Evolutionary conservation across 2,888 invertebrate species (phyloP).

Genomic region (Matsumyia berberina): DNA sequence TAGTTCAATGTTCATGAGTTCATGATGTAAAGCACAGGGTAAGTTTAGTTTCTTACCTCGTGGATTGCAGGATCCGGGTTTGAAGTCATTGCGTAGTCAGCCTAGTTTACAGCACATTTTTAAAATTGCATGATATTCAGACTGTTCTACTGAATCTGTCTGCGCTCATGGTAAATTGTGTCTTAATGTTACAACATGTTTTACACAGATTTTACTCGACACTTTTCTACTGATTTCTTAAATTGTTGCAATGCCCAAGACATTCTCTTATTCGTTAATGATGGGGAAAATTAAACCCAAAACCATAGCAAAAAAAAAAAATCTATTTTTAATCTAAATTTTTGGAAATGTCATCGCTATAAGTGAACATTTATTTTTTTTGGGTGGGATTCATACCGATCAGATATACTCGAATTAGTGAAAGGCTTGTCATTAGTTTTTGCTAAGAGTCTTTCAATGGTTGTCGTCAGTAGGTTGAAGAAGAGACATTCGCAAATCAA

Average conservation of each 20-base stretch:
- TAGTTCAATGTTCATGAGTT: no score
- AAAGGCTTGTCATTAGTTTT: conserved; percentile 50
- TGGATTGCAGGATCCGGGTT: no score
- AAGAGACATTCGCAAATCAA: conserved; percentile 14
- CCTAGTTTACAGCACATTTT: no score
- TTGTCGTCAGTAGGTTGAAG: conserved; percentile 9
- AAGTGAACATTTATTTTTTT: conserved; percentile 12
- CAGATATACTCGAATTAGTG: conserved; percentile 48
- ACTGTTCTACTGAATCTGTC: no score
- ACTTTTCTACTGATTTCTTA: neutral
- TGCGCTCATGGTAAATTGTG: no score
- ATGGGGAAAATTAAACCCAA: neutral
- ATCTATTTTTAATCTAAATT: conserved; percentile 35
- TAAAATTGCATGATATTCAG: no score
- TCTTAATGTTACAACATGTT: no score
- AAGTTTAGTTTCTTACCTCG: no score
- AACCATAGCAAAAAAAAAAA: neutral
- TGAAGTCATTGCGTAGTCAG: no score
- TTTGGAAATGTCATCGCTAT: conserved; percentile 53
- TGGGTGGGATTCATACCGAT: conserved; percentile 48
- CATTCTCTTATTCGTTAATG: conserved; percentile 7
- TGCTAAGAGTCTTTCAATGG: conserved; percentile 8
- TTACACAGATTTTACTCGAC: no score
- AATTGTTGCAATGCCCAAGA: neutral
- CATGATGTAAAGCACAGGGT: no score